phyloP scores from a whole-genome alignment of 2,113 vertebrate genomes.

The Symphodus melops region DNA sequence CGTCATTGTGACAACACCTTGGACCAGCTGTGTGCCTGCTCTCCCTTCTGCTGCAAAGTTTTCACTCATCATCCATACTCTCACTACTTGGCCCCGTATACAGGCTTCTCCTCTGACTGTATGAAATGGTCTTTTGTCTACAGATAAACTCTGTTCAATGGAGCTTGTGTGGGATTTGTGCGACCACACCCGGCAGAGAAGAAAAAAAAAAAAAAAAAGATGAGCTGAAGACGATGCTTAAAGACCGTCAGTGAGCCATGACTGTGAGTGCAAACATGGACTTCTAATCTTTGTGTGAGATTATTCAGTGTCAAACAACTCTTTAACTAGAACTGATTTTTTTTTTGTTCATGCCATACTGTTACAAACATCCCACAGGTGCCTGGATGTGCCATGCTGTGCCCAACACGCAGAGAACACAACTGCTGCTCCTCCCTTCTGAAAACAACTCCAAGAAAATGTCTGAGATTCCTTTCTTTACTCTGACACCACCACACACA shows the following conservation, averaged over 20 bases:
- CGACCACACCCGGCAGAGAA: constrained; percentile 25
- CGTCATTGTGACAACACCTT: constrained; percentile 55
- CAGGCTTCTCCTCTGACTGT: constrained; percentile 31
- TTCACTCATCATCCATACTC: constrained; percentile 41
- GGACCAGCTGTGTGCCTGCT: constrained; percentile 61
- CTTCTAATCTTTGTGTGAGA: constrained; percentile 11
- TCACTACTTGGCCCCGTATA: constrained; percentile 18
- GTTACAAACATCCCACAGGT: constrained; percentile 45
- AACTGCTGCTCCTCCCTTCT: constrained; percentile 33
- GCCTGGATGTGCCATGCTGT: constrained; percentile 52
- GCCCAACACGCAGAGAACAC: constrained; percentile 34
- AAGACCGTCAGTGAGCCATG: constrained; percentile 6
- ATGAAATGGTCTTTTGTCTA: constrained; percentile 53
- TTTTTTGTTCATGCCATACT: constrained; percentile 25
- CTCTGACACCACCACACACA: neutral
- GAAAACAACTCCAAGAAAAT: constrained; percentile 39
- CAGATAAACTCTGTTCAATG: constrained; percentile 38
- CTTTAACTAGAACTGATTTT: constrained; percentile 8
- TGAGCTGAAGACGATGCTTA: constrained; percentile 1
- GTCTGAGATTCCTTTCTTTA: constrained; percentile 36
- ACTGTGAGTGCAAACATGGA: constrained; percentile 7
- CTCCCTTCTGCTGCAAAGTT: constrained; percentile 51
- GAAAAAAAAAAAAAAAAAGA: constrained; percentile 7
- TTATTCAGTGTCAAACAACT: constrained; percentile 36
- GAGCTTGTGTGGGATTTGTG: constrained; percentile 38